Evolutionary conservation across 2,888 invertebrate genomes (phyloP).

Genomic region (Corythucha ciliata): DNA sequence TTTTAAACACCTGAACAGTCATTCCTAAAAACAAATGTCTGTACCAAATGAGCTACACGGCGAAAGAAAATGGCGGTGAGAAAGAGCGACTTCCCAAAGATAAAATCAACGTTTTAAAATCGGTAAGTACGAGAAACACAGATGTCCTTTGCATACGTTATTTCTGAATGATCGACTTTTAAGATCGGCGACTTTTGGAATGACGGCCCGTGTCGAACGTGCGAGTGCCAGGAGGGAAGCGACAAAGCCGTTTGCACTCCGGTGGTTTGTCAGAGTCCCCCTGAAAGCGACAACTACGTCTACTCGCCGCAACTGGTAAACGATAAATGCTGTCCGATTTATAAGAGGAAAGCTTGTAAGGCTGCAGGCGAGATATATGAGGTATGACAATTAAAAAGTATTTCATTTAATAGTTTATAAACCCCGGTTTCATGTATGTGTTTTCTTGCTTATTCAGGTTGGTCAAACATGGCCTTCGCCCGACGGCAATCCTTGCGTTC

Average conservation of each 20-base stretch:
- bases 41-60: slow-evolving; percentile 49
- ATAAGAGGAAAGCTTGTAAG: slow-evolving; percentile 51
- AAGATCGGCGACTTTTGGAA: slow-evolving; percentile 54
- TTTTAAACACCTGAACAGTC: slow-evolving; percentile 46
- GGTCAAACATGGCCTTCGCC: slow-evolving; percentile 53
- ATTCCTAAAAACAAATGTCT: slow-evolving; percentile 57
- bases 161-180: not conserved
- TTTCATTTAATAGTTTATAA: not conserved
- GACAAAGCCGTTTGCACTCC: slow-evolving; percentile 45
- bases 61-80: slow-evolving; percentile 48
- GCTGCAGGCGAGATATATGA: slow-evolving; percentile 39
- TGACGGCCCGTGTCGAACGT: slow-evolving; percentile 61
- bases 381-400: slow-evolving; percentile 31
- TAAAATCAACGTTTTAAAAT: slow-evolving; percentile 48
- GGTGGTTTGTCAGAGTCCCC: slow-evolving; percentile 47
- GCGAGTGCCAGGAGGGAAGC: slow-evolving; percentile 47
- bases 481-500: slow-evolving; percentile 49
- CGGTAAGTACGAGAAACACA: slow-evolving; percentile 43
- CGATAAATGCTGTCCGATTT: slow-evolving; percentile 55
- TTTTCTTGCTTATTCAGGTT: slow-evolving; percentile 33
- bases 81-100: slow-evolving; percentile 38
- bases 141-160: too few relatives aligned
- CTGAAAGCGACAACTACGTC: slow-evolving; percentile 48
- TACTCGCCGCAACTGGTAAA: slow-evolving; percentile 47
- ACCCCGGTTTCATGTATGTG: not conserved